These are phyloP conservation scores for Passer montanus DNA, from an alignment of 2,113 vertebrate species.

Conservation along the genomic window DNA sequence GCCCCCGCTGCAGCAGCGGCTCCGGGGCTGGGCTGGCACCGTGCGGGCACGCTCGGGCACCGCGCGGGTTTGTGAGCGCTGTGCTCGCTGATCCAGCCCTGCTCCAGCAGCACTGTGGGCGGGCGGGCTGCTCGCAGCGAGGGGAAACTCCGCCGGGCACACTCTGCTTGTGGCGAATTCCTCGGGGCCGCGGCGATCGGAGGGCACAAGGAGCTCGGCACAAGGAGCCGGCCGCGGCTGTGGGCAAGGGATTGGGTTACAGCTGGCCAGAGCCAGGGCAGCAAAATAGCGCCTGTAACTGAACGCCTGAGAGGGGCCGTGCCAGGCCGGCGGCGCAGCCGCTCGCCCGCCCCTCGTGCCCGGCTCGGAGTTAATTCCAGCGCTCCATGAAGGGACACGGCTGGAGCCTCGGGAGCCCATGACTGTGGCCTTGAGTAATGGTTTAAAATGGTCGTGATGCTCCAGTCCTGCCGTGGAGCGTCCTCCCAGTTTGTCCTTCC, in stretches of 20 bases:
- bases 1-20: rapidly evolving
- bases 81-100: neutral
- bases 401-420: neutral
- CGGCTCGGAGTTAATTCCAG: neutral
- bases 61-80: neutral
- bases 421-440: constrained; percentile 27
- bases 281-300: constrained; percentile 9
- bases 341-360: neutral
- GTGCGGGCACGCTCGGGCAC: neutral
- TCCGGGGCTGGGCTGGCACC: neutral
- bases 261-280: neutral
- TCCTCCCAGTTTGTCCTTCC: neutral
- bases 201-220: neutral
- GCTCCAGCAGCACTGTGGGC: neutral
- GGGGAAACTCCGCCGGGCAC: neutral
- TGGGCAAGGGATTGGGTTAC: constrained; percentile 2
- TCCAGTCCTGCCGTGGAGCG: rapidly evolving
- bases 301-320: neutral
- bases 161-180: neutral
- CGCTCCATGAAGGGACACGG: neutral
- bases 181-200: rapidly evolving
- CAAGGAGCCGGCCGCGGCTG: neutral
- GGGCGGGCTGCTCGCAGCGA: neutral
- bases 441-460: constrained; percentile 33
- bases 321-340: neutral